A percentile compares a stretch with the other conserved stretches of the same genome.
phyloP scores from a whole-genome alignment of 2,113 vertebrate genomes.

The Dromiciops gliroides region DNA sequence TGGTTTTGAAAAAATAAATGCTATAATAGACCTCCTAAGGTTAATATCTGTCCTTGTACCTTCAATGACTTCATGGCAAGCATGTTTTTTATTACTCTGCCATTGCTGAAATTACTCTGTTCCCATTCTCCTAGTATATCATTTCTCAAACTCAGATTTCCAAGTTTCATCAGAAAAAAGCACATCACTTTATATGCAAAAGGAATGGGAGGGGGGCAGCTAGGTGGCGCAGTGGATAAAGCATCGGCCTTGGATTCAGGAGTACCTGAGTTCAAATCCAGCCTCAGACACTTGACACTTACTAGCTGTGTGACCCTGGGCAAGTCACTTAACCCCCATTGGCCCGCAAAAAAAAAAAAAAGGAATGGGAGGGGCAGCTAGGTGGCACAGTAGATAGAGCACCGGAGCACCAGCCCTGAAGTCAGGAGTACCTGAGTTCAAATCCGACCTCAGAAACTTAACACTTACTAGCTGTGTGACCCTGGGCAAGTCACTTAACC shows the following conservation, averaged over 20 bases:
- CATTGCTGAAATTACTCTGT: slow-evolving; percentile 84
- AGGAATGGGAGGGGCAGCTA: no score
- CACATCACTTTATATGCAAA: slow-evolving; percentile 75
- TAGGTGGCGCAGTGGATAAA: no score
- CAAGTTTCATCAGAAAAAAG: slow-evolving; percentile 77
- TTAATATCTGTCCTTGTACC: slow-evolving; percentile 85
- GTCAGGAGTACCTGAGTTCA: no score
- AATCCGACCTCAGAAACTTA: no score
- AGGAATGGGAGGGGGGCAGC: slow-evolving; percentile 62
- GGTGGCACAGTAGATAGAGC: no score
- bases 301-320: no score
- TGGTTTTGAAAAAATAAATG: slow-evolving; percentile 79
- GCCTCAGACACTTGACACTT: no score
- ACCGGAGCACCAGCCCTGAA: no score
- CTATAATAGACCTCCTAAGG: slow-evolving; percentile 82
- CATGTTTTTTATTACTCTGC: slow-evolving; percentile 84
- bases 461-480: no score
- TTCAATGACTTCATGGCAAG: slow-evolving; percentile 80
- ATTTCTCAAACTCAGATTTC: slow-evolving; percentile 84
- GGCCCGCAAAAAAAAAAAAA: no score
- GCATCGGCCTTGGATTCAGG: not conserved
- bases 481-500: no score
- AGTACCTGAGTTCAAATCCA: not conserved
- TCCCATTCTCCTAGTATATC: slow-evolving; percentile 79
- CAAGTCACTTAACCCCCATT: no score